Evolutionary conservation across 1,140 invertebrate genomes (phyloP).

Genomic region (Pinna nobilis): DNA sequence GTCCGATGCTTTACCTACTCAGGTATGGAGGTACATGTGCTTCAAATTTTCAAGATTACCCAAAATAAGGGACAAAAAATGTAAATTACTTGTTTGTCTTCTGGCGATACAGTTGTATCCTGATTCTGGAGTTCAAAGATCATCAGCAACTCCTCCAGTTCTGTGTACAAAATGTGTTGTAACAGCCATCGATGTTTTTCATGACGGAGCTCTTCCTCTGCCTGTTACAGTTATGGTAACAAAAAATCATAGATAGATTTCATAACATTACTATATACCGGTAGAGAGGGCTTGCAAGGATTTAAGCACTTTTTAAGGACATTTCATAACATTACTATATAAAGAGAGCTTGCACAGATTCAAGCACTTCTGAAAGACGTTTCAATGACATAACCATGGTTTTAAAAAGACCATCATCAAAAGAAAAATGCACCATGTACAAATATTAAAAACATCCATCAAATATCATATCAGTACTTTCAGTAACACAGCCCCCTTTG

Average conservation of each 20-base stretch:
- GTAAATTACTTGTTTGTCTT: slow-evolving; percentile 58
- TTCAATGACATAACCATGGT: too few species aligned
- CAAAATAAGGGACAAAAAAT: neutral
- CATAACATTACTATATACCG: neutral
- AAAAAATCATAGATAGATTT: neutral
- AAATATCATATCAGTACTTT: too few species aligned
- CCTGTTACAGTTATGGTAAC: slow-evolving; percentile 44
- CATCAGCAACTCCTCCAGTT: slow-evolving; percentile 61
- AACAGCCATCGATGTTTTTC: slow-evolving; percentile 65
- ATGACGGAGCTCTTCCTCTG: slow-evolving; percentile 59
- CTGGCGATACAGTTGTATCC: slow-evolving; percentile 51
- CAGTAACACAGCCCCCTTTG: too few species aligned
- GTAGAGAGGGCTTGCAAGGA: neutral
- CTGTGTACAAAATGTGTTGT: slow-evolving; percentile 58
- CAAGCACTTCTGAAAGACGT: too few species aligned
- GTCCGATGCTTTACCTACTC: too few species aligned
- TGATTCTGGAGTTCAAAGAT: slow-evolving; percentile 59
- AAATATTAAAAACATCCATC: too few species aligned
- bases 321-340: too few species aligned
- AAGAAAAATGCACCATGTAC: too few species aligned
- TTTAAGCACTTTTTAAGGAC: too few species aligned
- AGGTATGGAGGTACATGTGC: too few species aligned
- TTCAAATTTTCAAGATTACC: neutral
- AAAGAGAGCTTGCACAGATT: too few species aligned
- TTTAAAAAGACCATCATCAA: too few species aligned